Evolutionary conservation across 2,797 vertebrate genomes (phyloP).

Genomic region (Potorous gilbertii): DNA sequence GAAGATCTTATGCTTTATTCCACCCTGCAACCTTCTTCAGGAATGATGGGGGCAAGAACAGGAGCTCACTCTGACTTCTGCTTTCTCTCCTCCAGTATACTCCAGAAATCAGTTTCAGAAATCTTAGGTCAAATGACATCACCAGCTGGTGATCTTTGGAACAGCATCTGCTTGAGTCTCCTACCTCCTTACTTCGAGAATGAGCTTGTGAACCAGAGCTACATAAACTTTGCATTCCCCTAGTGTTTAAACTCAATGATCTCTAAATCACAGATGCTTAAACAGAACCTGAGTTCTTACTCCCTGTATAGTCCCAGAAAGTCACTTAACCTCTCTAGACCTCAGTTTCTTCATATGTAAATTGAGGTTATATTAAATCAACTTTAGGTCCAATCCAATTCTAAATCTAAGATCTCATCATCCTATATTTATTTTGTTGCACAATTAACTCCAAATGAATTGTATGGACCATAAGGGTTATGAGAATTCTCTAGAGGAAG

Average conservation of each 20-base stretch:
- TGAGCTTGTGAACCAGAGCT: not conserved
- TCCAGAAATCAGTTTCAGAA: not conserved
- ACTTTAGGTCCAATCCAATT: not conserved
- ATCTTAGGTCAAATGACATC: not conserved
- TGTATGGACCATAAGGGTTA: not conserved
- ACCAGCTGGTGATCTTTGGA: not conserved
- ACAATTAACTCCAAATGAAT: not conserved
- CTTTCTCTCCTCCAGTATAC: not conserved
- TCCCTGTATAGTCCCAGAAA: not conserved
- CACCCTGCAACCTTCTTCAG: not conserved
- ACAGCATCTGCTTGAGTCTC: not conserved
- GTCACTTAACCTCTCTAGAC: not conserved
- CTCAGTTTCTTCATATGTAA: not conserved
- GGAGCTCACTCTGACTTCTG: not conserved
- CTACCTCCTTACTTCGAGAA: not conserved
- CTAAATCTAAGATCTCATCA: not conserved
- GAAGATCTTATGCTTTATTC: not conserved
- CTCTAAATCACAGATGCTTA: not conserved
- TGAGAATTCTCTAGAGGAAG: not conserved
- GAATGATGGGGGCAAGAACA: not conserved
- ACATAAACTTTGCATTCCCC: not conserved
- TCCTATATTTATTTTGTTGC: not conserved
- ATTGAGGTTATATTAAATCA: not conserved
- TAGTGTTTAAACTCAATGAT: not conserved
- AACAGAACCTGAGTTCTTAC: not conserved